Conservation (phyloP, 2,888 invertebrate genomes). For the Anoncus sp. region DNA sequence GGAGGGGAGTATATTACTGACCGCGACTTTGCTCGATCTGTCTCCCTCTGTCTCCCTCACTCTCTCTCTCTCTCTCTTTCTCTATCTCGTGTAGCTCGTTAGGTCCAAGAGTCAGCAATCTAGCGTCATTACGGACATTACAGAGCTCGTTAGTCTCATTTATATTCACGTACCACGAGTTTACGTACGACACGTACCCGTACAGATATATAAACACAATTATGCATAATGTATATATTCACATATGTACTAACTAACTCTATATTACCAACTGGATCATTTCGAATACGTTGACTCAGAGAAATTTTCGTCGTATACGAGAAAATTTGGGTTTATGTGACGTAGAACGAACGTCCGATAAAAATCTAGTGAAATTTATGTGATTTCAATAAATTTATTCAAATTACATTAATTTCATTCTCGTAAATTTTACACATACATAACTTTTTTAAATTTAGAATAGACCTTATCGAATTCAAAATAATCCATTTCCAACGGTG, state of each 20-base stretch:
- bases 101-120: constrained; percentile 75
- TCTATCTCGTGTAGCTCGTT: constrained; percentile 20
- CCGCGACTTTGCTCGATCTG: constrained; percentile 61
- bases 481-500: not conserved
- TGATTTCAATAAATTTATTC: no score
- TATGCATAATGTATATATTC: not conserved
- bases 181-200: constrained; percentile 2
- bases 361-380: no score
- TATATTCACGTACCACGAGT: constrained; percentile 78
- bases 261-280: not conserved
- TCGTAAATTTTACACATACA: no score
- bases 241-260: not conserved
- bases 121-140: constrained; percentile 82
- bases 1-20: constrained; percentile 66
- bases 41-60: no score
- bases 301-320: no score
- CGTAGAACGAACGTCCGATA: no score
- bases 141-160: constrained; percentile 83
- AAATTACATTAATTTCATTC: no score
- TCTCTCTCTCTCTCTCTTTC: no score
- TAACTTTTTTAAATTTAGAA: no score
- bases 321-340: no score
- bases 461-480: not conserved
- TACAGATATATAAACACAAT: not conserved
- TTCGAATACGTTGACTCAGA: not conserved